Percentiles rank a stretch among this genome's conserved stretches.
Conservation (phyloP, 2,797 vertebrate genomes). For the Gymnoscopelus braueri region DNA sequence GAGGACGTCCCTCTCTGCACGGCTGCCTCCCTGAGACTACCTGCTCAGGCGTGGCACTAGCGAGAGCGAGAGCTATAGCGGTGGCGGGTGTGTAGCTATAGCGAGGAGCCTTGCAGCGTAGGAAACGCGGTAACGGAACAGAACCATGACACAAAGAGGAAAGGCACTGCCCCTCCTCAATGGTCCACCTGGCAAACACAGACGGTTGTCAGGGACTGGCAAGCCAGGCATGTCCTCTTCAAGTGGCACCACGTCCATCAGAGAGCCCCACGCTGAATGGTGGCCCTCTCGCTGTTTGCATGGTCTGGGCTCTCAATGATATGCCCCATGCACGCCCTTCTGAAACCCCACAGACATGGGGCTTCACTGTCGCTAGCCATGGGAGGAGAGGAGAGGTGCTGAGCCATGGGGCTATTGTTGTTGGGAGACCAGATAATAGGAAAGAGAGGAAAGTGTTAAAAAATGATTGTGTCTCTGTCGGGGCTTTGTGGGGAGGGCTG, state of each 20-base stretch:
- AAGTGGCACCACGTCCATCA: conserved; percentile 87
- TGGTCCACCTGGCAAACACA: conserved; percentile 88
- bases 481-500: conserved; percentile 78
- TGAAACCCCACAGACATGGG: conserved; percentile 80
- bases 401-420: conserved; percentile 71
- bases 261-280: conserved; percentile 72
- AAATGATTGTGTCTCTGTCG: conserved; percentile 85
- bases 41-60: conserved; percentile 82
- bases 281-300: conserved; percentile 80
- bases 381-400: conserved; percentile 69
- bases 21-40: conserved; percentile 86
- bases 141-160: conserved; percentile 86
- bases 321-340: conserved; percentile 85
- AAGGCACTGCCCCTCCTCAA: conserved; percentile 84
- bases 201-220: conserved; percentile 90
- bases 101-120: conserved; percentile 71
- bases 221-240: conserved; percentile 92
- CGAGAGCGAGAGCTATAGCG: conserved; percentile 60
- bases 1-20: conserved; percentile 88
- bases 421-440: conserved; percentile 66
- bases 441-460: conserved; percentile 79
- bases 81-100: conserved; percentile 65
- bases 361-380: conserved; percentile 73
- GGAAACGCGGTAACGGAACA: conserved; percentile 77
- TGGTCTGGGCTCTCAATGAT: conserved; percentile 83